Conservation (phyloP, 2,888 invertebrate genomes). For the Nemotelus pantherinus region DNA sequence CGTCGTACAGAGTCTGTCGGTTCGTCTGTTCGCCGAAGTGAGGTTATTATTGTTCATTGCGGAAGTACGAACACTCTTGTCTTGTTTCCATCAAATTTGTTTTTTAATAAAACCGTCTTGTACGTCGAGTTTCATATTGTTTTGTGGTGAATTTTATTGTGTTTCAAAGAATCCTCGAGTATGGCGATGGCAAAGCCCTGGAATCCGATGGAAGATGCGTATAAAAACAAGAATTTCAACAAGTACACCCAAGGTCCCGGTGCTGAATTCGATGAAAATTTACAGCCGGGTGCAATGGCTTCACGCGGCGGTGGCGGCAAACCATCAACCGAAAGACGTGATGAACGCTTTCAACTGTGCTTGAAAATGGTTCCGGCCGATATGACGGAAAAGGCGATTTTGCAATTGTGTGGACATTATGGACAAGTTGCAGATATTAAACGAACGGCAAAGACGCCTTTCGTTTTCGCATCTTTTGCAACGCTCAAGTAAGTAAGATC, state of each 20-base stretch:
- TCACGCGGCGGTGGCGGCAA: background rate
- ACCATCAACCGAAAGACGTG: background rate
- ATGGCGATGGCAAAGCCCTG: slow-evolving; percentile 48
- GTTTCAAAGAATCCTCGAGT: background rate
- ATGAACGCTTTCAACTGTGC: slow-evolving; percentile 19
- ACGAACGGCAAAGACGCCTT: slow-evolving; percentile 29
- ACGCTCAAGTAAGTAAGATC: slow-evolving; percentile 42
- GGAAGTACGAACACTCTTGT: no score
- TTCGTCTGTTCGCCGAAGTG: no score
- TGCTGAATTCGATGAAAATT: slow-evolving; percentile 40
- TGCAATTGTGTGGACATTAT: slow-evolving; percentile 43
- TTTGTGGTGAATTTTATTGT: background rate
- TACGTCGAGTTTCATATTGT: no score
- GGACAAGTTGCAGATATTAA: slow-evolving; percentile 36
- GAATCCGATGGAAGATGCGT: slow-evolving; percentile 48
- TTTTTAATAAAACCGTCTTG: no score
- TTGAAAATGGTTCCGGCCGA: slow-evolving; percentile 44
- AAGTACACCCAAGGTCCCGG: slow-evolving; percentile 47
- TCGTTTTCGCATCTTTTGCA: slow-evolving; percentile 38
- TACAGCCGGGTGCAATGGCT: slow-evolving; percentile 46
- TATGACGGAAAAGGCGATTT: slow-evolving; percentile 40
- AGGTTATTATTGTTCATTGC: no score
- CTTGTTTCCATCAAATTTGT: no score
- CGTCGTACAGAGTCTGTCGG: no score
- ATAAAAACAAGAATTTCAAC: slow-evolving; percentile 45